Percentiles rank a stretch among this genome's conserved stretches.
Conservation (phyloP, 1,140 invertebrate species). For the Pinna nobilis region DNA sequence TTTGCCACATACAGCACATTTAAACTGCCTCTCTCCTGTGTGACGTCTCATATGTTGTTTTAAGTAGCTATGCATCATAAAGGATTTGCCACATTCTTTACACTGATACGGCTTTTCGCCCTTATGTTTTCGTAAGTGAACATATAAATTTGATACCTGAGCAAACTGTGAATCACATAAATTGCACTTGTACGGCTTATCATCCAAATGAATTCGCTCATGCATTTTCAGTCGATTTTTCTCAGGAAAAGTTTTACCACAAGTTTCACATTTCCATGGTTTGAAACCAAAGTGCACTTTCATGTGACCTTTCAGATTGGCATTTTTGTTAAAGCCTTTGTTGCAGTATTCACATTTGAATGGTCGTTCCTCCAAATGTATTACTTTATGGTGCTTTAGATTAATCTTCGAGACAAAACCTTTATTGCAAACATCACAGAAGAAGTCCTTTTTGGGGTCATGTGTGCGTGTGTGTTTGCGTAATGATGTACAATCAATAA, state of each 20-base stretch:
- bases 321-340: conserved; percentile 24
- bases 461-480: conserved; percentile 15
- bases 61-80: conserved; percentile 74
- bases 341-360: conserved; percentile 21
- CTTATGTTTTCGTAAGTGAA: conserved; percentile 27
- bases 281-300: conserved; percentile 21
- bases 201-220: conserved; percentile 14
- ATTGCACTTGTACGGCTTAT: conserved; percentile 78
- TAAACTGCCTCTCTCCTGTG: conserved; percentile 61
- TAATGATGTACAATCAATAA: background rate
- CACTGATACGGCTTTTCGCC: conserved; percentile 38
- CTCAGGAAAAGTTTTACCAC: conserved; percentile 8
- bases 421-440: conserved; percentile 31
- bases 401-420: conserved; percentile 20
- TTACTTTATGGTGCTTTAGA: conserved; percentile 21
- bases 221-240: conserved; percentile 18
- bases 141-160: conserved; percentile 45
- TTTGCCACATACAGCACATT: conserved; percentile 84
- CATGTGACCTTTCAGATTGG: conserved; percentile 14
- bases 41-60: conserved; percentile 58
- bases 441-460: background rate
- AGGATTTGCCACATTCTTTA: conserved; percentile 80
- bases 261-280: conserved; percentile 3
- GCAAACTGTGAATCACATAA: conserved; percentile 82
- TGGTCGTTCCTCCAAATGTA: conserved; percentile 19